Base-by-base conservation (phyloP, 2,888 invertebrate species). In the Drosophila sordidapex region DNA sequence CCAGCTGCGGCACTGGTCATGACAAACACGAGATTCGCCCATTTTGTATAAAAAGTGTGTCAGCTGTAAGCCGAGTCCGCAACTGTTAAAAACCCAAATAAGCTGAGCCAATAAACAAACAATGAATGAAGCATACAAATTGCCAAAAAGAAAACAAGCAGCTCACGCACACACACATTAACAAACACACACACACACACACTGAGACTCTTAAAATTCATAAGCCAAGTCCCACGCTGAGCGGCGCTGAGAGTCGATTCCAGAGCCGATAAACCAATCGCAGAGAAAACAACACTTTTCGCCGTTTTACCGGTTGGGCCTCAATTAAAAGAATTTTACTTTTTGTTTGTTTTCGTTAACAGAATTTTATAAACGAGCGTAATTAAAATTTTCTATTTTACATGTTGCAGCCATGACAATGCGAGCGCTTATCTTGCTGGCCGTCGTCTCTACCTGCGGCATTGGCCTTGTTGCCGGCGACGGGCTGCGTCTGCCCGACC, bases 401-500 rank as follows among this genome's bases (percentile, higher is more conserved):
- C 46, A 46, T 25, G 25, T 84, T 95, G 31, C 72, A 86, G 89
- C 67, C 79, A 86, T 87, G 75, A 75, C 81, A 79, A 70, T 84
- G 79, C 69, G 70, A 74, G 70, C 71, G 36, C 31, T 83, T 57
- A 61, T 49, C 53, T 94, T 95, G 11, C 92, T 95, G 84, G 94
- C 95, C 76, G 54, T 79, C 43, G 58, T 75, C 54, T 65, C 76
- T 27, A 70, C 91, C 94, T 95, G 70, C 91, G 95, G 94, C 91
- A 94, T 95, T 65, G 92, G 94, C 76, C 70, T 83, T 27, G 83
- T 80, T 51, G 95, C 95, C 38, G 94, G 94, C n/a, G 95, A 95
- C 46, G 95, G 94, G 36, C 91, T 95, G 75, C 92, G 95, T 61
- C 90, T 95, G n/a, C 95, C 95, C 35, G 93, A 93, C 82, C 92